Evolutionary conservation across 2,888 invertebrate species (phyloP).

Genomic region (Xylota segnis): DNA sequence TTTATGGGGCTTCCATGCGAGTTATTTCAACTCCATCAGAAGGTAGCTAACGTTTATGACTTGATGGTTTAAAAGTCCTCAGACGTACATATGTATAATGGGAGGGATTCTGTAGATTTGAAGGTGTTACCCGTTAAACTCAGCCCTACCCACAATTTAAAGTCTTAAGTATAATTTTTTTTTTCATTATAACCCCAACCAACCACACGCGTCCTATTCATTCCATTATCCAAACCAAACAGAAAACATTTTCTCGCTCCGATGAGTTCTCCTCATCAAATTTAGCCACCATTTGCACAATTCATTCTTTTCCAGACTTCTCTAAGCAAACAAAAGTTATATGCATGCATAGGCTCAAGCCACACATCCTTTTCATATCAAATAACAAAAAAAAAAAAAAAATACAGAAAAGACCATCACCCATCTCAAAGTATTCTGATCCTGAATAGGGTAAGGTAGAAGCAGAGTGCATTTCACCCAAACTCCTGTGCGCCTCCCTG

Average conservation of each 20-base stretch:
- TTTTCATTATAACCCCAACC: slow-evolving; percentile 29
- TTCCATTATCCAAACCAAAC: slow-evolving; percentile 63
- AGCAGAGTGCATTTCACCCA: slow-evolving; percentile 62
- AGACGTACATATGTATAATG: too few relatives aligned
- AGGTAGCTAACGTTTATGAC: too few relatives aligned
- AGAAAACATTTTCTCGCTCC: slow-evolving; percentile 66
- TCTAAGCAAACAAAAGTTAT: slow-evolving; percentile 64
- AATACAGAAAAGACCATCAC: slow-evolving; percentile 33
- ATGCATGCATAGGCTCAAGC: slow-evolving; percentile 69
- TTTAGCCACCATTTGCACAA: slow-evolving; percentile 70
- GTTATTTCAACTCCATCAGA: too few relatives aligned
- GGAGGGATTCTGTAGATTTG: too few relatives aligned
- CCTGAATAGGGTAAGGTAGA: slow-evolving; percentile 32
- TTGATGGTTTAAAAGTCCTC: too few relatives aligned
- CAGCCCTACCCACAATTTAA: neutral
- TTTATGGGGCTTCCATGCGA: too few relatives aligned
- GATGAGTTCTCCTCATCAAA: slow-evolving; percentile 60
- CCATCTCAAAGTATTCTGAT: slow-evolving; percentile 45
- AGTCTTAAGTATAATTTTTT: slow-evolving; percentile 36
- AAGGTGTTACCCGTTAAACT: neutral
- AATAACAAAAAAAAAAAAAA: slow-evolving; percentile 29
- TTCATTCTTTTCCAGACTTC: slow-evolving; percentile 55
- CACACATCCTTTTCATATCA: slow-evolving; percentile 58
- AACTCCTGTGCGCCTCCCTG: slow-evolving; percentile 11
- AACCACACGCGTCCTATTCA: slow-evolving; percentile 18